Percentiles rank a stretch among this genome's conserved stretches.
Conservation (phyloP, 2,888 invertebrate genomes). For the Bellardia bayeri region DNA sequence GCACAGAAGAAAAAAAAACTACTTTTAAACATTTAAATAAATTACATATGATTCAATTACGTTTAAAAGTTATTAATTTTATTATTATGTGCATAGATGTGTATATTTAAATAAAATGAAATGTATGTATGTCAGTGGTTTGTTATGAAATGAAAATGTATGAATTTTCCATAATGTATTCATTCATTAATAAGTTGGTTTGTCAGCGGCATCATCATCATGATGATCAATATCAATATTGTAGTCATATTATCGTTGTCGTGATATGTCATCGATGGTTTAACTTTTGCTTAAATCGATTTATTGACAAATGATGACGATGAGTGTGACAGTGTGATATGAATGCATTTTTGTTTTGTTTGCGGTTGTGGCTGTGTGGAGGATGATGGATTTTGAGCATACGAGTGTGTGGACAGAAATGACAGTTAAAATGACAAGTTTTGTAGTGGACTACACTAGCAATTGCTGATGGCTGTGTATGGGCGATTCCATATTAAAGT, state of each 20-base stretch:
- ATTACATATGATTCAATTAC: background rate
- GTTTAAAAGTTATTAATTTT: background rate
- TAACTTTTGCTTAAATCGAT: slow-evolving; percentile 35
- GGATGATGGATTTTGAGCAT: background rate
- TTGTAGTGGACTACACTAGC: background rate
- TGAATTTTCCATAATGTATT: background rate
- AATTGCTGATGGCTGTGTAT: background rate
- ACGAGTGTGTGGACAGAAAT: slow-evolving; percentile 31
- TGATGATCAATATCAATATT: background rate
- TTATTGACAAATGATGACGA: slow-evolving; percentile 59
- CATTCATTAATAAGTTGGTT: background rate
- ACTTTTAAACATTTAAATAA: background rate
- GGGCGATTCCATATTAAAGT: no score
- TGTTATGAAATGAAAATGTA: background rate
- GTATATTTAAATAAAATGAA: slow-evolving; percentile 9
- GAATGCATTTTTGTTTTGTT: slow-evolving; percentile 6
- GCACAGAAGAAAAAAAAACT: background rate
- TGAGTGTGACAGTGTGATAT: background rate
- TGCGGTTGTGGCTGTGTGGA: background rate
- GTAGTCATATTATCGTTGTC: slow-evolving; percentile 23
- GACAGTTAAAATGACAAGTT: slow-evolving; percentile 20
- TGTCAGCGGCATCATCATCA: slow-evolving; percentile 9
- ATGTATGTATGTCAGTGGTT: slow-evolving; percentile 30
- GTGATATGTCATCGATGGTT: slow-evolving; percentile 42
- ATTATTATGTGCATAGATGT: background rate